Percentiles rank a stretch among this genome's conserved stretches.
Evolutionary conservation across 2,797 vertebrate genomes (phyloP).

Genomic region (Calcarius lapponicus): DNA sequence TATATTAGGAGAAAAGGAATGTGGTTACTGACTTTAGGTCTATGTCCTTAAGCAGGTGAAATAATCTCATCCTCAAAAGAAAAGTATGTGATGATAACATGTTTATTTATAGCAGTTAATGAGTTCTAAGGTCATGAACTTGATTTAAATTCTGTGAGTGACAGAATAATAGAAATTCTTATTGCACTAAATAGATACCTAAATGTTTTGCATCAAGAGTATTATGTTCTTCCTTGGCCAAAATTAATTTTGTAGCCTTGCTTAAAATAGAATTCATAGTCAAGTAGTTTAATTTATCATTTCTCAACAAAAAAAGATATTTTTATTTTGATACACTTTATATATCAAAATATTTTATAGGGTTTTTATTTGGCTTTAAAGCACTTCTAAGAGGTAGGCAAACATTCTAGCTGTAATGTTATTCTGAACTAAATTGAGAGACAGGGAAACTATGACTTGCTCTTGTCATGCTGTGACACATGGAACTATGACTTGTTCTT

Average conservation of each 20-base stretch:
- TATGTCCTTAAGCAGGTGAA: neutral
- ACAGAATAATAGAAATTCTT: neutral
- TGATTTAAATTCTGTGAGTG: neutral
- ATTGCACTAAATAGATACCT: neutral
- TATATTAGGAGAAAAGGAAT: neutral
- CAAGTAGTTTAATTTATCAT: neutral
- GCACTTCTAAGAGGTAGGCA: neutral
- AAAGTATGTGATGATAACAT: neutral
- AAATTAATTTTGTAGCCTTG: neutral
- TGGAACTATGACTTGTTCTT: neutral
- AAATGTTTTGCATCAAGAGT: neutral
- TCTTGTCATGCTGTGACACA: neutral
- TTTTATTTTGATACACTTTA: neutral
- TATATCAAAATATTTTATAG: neutral
- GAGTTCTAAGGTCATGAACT: neutral
- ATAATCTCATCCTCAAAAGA: neutral
- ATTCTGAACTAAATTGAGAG: neutral
- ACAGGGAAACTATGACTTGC: neutral
- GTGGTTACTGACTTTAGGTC: neutral
- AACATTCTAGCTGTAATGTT: neutral
- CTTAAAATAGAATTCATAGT: neutral
- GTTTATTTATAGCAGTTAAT: slow-evolving; percentile 5
- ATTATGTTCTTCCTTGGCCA: neutral
- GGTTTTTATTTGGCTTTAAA: neutral
- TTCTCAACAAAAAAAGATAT: neutral